Evolutionary conservation across 2,797 vertebrate species (phyloP), one percentile per base, ranked within the genome.

Genomic region (Coracias cyanogaster): DNA sequence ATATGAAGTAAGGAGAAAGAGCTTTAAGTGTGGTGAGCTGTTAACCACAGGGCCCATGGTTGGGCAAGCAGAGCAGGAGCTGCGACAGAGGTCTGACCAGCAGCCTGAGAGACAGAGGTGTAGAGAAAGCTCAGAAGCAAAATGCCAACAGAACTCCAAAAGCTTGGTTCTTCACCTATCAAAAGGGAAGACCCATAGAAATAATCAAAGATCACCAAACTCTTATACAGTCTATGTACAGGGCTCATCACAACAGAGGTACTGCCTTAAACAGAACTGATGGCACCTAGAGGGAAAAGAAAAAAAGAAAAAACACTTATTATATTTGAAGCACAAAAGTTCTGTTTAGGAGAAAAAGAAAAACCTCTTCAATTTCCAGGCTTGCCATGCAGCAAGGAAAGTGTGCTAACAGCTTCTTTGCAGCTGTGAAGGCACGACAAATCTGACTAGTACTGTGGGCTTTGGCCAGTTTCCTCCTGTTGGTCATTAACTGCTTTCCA

Each of bases 341-440:
- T 94, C 64, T 67, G 26, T 77, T 58, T 33, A 79, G 72, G 49
- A 66, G 57, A 78, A 91, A 87, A 88, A 67, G 19, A 71, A 92
- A 65, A 12, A 72, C 18, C 52, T 86, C 41, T 74, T 70, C 67
- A 26, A 41, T 66, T 83, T 79, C 86, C 80, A 86, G 62, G 51
- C 77, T 86, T 94, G 88, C 90, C 88, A 92, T 29, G 9, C 83
- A 94, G 78, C 80, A 94, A 76, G 83, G 33, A 41, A 90, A 90
- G 86, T 77, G 33, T 58, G 43, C 82, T 57, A 93, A 89, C 80
- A 95, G 82, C 82, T 93, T 90, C 85, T 90, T 52, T 84, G 80
- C 94, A 93, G 90, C 90, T 96, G 88, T 78, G 77, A 58, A 91
- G 82, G 89, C 94, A 95, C 95, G 94, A 90, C 83, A 94, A 82